A percentile compares a stretch with the other conserved stretches of the same genome.
Evolutionary conservation across 1,140 invertebrate species (phyloP).

Genomic region (Pentalonia nigronervosa): DNA sequence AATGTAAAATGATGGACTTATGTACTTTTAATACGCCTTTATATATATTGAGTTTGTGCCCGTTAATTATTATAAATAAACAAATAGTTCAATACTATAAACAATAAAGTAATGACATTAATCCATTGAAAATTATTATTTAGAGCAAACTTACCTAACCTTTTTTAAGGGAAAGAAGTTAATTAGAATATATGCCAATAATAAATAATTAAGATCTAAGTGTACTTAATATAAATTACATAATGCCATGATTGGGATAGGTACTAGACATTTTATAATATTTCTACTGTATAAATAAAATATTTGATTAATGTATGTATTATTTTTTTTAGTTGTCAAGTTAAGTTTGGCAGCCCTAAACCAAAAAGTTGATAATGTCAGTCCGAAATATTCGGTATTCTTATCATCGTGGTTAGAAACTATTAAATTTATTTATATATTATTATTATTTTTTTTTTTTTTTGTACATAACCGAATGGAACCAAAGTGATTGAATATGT

Average conservation of each 20-base stretch:
- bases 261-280: background rate
- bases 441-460: slow-evolving; percentile 43
- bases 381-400: slow-evolving; percentile 32
- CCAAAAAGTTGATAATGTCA: slow-evolving; percentile 52
- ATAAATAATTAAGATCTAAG: background rate
- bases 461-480: slow-evolving; percentile 52
- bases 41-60: no score
- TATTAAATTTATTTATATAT: slow-evolving; percentile 58
- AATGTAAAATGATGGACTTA: no score
- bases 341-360: slow-evolving; percentile 54
- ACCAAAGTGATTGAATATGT: slow-evolving; percentile 52
- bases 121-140: background rate
- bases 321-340: slow-evolving; percentile 52
- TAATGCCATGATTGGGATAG: background rate
- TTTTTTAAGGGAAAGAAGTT: background rate
- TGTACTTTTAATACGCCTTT: no score
- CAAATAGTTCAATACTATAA: background rate
- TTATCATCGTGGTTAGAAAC: slow-evolving; percentile 52
- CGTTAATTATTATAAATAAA: background rate
- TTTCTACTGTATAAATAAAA: background rate
- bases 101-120: background rate
- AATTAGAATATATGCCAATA: background rate
- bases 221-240: background rate
- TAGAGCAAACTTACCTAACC: background rate
- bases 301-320: background rate